A percentile compares a stretch with the other conserved stretches of the same genome.
phyloP scores from a whole-genome alignment of 1,140 invertebrate species.

The Neotoxoptera formosana region DNA sequence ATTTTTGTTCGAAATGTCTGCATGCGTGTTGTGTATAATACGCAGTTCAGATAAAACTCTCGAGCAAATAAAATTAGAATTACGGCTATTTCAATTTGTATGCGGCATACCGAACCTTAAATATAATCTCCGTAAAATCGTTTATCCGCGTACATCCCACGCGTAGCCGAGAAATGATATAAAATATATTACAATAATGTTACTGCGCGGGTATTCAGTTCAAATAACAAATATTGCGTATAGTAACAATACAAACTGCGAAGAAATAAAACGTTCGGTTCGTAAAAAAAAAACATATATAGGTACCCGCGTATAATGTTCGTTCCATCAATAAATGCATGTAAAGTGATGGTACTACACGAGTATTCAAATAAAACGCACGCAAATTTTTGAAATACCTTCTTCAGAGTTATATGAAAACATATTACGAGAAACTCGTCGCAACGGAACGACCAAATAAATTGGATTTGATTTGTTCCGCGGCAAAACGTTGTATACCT shows the following conservation, averaged over 20 bases:
- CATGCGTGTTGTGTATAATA: background rate
- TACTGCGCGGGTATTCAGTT: background rate
- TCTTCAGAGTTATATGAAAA: background rate
- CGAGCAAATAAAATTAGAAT: background rate
- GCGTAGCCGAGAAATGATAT: background rate
- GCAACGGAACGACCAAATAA: background rate
- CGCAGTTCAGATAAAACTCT: background rate
- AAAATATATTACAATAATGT: constrained; percentile 17
- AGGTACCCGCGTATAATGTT: background rate
- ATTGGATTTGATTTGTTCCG: background rate
- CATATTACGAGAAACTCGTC: background rate
- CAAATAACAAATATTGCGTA: constrained; percentile 4
- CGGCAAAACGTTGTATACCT: background rate
- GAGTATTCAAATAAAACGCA: background rate
- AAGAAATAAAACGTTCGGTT: background rate
- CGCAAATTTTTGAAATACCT: background rate
- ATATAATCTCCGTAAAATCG: background rate
- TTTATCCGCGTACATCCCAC: background rate
- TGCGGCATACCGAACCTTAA: background rate
- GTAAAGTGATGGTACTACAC: background rate
- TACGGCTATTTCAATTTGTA: background rate
- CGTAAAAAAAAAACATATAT: background rate
- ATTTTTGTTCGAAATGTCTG: background rate
- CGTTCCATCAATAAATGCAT: background rate
- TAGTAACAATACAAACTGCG: background rate